Base-by-base conservation (phyloP, 1,140 invertebrate genomes). In the Brachionus calyciflorus region DNA sequence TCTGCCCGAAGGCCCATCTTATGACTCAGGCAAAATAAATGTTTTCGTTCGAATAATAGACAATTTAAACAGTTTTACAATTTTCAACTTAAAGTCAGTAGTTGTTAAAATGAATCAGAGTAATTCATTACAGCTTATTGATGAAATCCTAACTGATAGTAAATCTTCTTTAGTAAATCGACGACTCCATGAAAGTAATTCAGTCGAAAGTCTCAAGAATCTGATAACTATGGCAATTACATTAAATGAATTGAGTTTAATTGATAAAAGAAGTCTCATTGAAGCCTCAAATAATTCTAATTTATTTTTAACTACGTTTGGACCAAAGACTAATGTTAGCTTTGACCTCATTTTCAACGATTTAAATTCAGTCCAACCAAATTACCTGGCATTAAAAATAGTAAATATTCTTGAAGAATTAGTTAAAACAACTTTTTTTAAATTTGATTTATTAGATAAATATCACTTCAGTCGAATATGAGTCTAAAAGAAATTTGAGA, bases 281-380 rank as follows among this genome's bases (percentile, higher is more conserved):
- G 24, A 65, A 19, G 0, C 60, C 24, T 24, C 26, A 12, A 44
- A 46, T 65, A 44, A 73, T 55, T 1, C 69, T 14, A 51, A 73
- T 51, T 7, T 33, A 14, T 55, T 49, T 51, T 37, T 55, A 3
- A 51, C 69, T 51, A 49, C 44, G 0, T 73, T 73, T 30, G 69
- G 69, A 51, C 69, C 69, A n/a, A 73, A 65, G 26, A 44, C 60
- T 3, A 65, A 65, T 24, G 14, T 65, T 2, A 65, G 60, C 30
- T 65, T 44, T 44, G 33, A 65, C 7, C 9, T 24, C 17, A 44
- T 9, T 10, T 65, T 65, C 17, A 6, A 65, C 4, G 40, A 65
- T 44, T 44, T 65, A 4, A 10, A 26, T 44, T 6, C 60, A 24
- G 12, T 65, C 6, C 3, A 19, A 24, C 17, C 60, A 46, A 44